These are phyloP conservation scores for Eulemur mongoz DNA, from an alignment of 2,797 vertebrate genomes.

Conservation along the genomic window DNA sequence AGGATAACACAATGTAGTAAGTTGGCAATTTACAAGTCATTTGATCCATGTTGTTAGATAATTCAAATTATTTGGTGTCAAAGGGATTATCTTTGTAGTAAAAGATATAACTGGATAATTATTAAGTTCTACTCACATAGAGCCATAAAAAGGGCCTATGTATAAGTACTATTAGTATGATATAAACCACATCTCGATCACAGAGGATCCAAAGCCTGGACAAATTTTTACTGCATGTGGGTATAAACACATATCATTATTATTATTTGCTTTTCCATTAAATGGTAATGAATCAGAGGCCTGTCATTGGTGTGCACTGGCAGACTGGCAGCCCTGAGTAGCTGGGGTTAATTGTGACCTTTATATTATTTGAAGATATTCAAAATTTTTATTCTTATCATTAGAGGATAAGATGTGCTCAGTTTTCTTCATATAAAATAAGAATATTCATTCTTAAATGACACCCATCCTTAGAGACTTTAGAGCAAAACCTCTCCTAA, in stretches of 20 bases:
- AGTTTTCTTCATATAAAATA: constrained; percentile 82
- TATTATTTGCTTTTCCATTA: constrained; percentile 73
- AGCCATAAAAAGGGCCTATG: not conserved
- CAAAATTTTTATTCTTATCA: constrained; percentile 81
- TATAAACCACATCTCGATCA: not conserved
- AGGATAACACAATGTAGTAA: not conserved
- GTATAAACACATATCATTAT: not conserved
- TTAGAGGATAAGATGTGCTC: constrained; percentile 78
- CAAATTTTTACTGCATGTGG: not conserved
- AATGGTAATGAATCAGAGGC: constrained; percentile 80
- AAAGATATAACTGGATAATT: not conserved
- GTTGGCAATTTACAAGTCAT: constrained; percentile 52
- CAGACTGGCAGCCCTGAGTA: constrained; percentile 74
- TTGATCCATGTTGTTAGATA: constrained; percentile 40
- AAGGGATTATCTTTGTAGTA: constrained; percentile 39
- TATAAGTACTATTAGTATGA: not conserved
- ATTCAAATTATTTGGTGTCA: constrained; percentile 32
- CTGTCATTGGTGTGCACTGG: constrained; percentile 77
- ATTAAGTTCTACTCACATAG: not conserved
- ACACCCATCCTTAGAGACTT: constrained; percentile 82
- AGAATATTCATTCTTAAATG: constrained; percentile 81
- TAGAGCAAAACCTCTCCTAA: constrained; percentile 82
- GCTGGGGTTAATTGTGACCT: constrained; percentile 84
- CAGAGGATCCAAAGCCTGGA: not conserved
- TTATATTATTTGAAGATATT: constrained; percentile 85